Conservation (phyloP, 2,888 invertebrate species). For the Anthoptus insignis region DNA sequence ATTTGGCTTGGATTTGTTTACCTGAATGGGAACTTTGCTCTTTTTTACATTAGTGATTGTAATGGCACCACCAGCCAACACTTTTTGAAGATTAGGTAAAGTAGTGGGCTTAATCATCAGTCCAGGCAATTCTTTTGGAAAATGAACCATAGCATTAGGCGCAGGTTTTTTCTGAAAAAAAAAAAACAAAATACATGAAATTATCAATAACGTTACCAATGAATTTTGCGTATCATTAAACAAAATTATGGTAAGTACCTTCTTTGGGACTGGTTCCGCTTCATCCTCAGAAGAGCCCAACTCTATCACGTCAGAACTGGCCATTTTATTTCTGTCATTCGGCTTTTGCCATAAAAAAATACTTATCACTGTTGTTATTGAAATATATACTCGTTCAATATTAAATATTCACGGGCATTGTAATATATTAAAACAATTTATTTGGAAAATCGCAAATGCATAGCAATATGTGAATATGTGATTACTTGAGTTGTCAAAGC, state of each 20-base stretch:
- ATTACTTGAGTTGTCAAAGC: no score
- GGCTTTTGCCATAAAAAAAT: not conserved
- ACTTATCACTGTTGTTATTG: no score
- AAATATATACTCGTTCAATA: no score
- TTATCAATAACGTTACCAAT: not conserved
- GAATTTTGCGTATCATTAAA: conserved; percentile 29
- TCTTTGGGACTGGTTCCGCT: conserved; percentile 70
- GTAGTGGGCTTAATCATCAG: conserved; percentile 65
- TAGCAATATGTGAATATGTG: no score
- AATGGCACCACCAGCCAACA: conserved; percentile 51
- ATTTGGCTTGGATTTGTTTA: conserved; percentile 55
- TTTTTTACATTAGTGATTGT: conserved; percentile 30
- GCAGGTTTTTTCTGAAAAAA: conserved; percentile 67
- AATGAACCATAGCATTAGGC: conserved; percentile 78
- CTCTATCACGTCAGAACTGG: conserved; percentile 78
- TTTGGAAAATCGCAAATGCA: no score
- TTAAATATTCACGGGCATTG: no score
- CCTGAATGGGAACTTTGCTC: conserved; percentile 43
- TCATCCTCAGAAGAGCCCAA: conserved; percentile 82
- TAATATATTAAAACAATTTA: no score
- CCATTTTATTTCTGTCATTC: conserved; percentile 58
- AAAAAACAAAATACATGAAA: conserved; percentile 20
- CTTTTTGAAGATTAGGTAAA: conserved; percentile 47
- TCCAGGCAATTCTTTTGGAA: conserved; percentile 66
- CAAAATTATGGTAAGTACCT: conserved; percentile 56